Evolutionary conservation across 2,113 vertebrate genomes (phyloP).

Genomic region (Upupa epops): DNA sequence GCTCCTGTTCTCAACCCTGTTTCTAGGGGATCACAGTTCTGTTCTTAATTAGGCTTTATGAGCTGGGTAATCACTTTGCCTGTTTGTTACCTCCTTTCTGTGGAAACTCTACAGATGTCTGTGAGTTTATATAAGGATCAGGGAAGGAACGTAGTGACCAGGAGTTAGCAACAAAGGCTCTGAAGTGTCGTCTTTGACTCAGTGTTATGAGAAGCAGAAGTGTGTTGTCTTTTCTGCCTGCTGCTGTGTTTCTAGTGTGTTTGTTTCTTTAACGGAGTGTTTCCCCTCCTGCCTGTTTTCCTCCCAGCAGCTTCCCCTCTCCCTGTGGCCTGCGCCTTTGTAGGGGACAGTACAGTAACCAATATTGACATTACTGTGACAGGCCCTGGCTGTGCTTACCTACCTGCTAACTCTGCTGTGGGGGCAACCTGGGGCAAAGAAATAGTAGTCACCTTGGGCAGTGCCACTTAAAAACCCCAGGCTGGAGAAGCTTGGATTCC

Average conservation of each 20-base stretch:
- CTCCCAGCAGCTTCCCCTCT: background rate
- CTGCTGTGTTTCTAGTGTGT: background rate
- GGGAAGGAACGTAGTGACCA: slow-evolving; percentile 26
- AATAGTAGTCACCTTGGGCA: background rate
- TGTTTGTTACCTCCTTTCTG: background rate
- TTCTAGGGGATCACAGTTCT: background rate
- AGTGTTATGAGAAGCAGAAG: slow-evolving; percentile 5
- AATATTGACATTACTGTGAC: background rate
- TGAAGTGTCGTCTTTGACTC: background rate
- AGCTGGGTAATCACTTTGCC: background rate
- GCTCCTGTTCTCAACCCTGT: background rate
- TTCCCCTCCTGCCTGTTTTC: background rate
- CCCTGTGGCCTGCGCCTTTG: background rate
- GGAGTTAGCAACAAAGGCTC: background rate
- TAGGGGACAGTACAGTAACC: background rate
- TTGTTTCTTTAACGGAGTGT: background rate
- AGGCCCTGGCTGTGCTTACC: background rate
- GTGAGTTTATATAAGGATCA: background rate
- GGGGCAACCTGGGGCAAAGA: background rate
- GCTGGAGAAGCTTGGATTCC: fast-evolving
- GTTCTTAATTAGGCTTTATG: background rate
- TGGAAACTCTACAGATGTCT: background rate
- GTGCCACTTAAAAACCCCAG: background rate
- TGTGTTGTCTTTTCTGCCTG: background rate
- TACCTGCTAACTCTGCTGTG: background rate